Base-by-base conservation (phyloP, 2,113 vertebrate species). In the Gymnocephalus cernua region DNA sequence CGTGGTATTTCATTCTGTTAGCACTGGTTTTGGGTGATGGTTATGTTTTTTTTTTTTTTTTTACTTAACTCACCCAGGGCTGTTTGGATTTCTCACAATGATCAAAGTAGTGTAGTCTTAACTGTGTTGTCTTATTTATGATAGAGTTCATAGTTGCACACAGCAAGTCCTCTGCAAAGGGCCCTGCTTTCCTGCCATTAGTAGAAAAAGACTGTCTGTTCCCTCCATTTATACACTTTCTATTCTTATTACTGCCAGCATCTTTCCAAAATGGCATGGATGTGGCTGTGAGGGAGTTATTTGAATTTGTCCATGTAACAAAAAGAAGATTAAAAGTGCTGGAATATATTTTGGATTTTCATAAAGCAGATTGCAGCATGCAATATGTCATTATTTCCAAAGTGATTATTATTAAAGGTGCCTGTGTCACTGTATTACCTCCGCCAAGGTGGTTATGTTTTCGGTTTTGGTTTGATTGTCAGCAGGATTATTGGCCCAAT, bases 81-180 rank as follows among this genome's bases (percentile, higher is more conserved):
- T 64, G 48, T 68, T 44, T 67, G 27, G 15, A 25, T 69, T 68
- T 68, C 50, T 21, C 38, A n/a, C 23, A 74, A 6, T 12, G 18
- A 77, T 71, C 23, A 56, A 82, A 82, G 67, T 41, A 51, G 32
- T 44, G 4, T 4, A 63, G 45, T 56, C 4, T 58, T 32, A 65
- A 68, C 12, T 50, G 51, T 62, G 15, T 29, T 59, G 41, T 68
- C 6, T 78, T 74, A 70, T 80, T 87, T 74, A 85, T 74, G 35
- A 58, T 9, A 58, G 38, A 84, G 44, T 72, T 87, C 47, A 73
- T 61, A 48, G 73, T 25, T 57, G 51, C 66, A 63, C 48, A 47
- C 74, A 78, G 45, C 58, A 51, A 41, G 48, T 44, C 70, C 54
- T 67, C 54, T 32, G 18, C 7, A 4, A 19, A 80, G 14, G 32